A percentile compares a stretch with the other conserved stretches of the same genome.
Conservation (phyloP, 1,140 invertebrate genomes). For the Zaprionus capensis region DNA sequence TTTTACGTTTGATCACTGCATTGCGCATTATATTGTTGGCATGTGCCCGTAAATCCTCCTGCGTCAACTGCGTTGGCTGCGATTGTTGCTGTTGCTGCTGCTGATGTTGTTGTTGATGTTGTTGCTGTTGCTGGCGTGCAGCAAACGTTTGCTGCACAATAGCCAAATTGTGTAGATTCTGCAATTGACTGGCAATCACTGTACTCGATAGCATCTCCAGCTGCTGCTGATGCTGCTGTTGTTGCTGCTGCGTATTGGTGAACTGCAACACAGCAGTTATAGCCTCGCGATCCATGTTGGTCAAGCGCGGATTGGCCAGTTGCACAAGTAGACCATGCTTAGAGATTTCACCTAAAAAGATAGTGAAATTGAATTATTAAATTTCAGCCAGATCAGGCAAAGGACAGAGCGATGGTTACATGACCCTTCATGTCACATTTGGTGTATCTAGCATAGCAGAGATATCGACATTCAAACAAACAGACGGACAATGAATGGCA, state of each 20-base stretch:
- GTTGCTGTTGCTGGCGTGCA: slow-evolving; percentile 61
- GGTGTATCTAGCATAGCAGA: too few relatives aligned
- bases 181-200: slow-evolving; percentile 75
- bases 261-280: slow-evolving; percentile 80
- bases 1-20: slow-evolving; percentile 79
- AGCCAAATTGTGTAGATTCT: slow-evolving; percentile 77
- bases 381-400: not conserved
- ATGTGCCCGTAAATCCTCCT: slow-evolving; percentile 78
- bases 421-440: too few relatives aligned
- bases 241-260: slow-evolving; percentile 79
- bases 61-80: slow-evolving; percentile 59
- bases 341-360: slow-evolving; percentile 71
- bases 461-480: too few relatives aligned
- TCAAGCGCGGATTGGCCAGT: slow-evolving; percentile 73
- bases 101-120: slow-evolving; percentile 40
- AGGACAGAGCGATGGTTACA: too few relatives aligned
- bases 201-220: slow-evolving; percentile 77
- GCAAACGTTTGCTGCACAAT: slow-evolving; percentile 76
- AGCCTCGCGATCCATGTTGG: slow-evolving; percentile 74
- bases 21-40: slow-evolving; percentile 81
- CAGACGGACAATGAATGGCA: too few relatives aligned
- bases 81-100: slow-evolving; percentile 37
- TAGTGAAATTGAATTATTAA: too few relatives aligned
- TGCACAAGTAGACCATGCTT: slow-evolving; percentile 78
- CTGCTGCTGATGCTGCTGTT: slow-evolving; percentile 74